Percentiles rank a stretch among this genome's conserved stretches.
Evolutionary conservation across 1,140 invertebrate species (phyloP).

Genomic region (Aplysia californica): DNA sequence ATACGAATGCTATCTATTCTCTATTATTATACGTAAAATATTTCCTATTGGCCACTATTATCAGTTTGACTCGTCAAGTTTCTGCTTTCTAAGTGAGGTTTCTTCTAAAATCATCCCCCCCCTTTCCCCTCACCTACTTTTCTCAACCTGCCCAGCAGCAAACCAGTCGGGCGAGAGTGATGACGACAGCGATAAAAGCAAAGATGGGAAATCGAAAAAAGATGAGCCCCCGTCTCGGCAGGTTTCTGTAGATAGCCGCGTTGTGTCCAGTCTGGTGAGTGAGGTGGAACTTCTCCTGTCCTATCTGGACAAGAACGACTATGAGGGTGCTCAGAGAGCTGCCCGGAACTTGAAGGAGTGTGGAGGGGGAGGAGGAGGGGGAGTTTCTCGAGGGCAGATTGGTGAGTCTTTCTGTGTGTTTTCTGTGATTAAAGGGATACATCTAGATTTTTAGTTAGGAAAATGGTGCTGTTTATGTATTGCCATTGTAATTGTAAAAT

Average conservation of each 20-base stretch:
- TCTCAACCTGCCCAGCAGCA: not conserved
- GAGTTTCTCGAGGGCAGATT: not conserved
- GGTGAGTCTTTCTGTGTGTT: not conserved
- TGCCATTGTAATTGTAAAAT: not conserved
- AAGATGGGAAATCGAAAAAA: not conserved
- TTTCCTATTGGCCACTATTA: no score
- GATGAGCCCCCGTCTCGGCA: not conserved
- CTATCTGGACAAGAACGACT: not conserved
- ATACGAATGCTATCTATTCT: no score
- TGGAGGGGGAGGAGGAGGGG: not conserved
- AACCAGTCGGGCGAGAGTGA: not conserved
- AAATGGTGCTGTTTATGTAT: no score
- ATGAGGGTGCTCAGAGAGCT: conserved; percentile 5
- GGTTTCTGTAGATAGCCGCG: no score
- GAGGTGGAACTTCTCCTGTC: not conserved
- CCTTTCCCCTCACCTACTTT: not conserved
- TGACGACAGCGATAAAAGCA: not conserved
- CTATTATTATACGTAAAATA: no score
- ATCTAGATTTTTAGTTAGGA: not conserved
- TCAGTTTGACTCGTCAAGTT: no score
- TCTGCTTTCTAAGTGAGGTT: no score
- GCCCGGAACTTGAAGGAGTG: not conserved
- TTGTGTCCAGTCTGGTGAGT: no score
- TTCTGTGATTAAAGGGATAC: not conserved
- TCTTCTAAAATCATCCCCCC: no score